These are phyloP conservation scores for Himalopsyche anomala DNA, from an alignment of 2,888 invertebrate species.

Conservation along the genomic window DNA sequence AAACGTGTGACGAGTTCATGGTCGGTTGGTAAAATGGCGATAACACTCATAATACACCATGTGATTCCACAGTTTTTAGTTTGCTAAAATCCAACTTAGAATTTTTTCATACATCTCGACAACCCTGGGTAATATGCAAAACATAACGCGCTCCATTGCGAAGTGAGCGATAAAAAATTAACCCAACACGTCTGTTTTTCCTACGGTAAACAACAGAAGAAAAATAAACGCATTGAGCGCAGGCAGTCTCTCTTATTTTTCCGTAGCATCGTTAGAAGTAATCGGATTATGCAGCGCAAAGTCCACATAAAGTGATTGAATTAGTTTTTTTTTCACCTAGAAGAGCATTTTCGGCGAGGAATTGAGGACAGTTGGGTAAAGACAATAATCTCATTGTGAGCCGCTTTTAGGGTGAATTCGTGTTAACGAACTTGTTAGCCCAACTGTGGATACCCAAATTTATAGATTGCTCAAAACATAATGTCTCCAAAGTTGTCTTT, in stretches of 20 bases:
- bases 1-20: no score
- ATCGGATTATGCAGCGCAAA: slow-evolving; percentile 36
- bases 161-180: slow-evolving; percentile 24
- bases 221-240: slow-evolving; percentile 1
- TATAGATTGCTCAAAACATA: background rate
- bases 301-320: slow-evolving; percentile 36
- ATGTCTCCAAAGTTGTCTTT: background rate
- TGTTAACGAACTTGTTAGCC: slow-evolving; percentile 14
- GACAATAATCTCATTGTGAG: slow-evolving; percentile 40
- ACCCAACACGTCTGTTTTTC: slow-evolving; percentile 36
- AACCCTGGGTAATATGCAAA: background rate
- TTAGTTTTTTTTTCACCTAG: slow-evolving; percentile 31
- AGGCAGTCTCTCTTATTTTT: slow-evolving; percentile 5
- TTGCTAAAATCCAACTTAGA: no score
- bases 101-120: no score
- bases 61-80: no score
- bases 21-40: no score
- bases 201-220: background rate
- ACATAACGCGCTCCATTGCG: background rate
- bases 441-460: background rate
- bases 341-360: background rate
- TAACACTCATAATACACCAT: no score
- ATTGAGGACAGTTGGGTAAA: slow-evolving; percentile 35
- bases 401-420: slow-evolving; percentile 24
- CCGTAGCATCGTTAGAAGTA: slow-evolving; percentile 37